Evolutionary conservation across 2,113 vertebrate species (phyloP).

Genomic region (Puntigrus tetrazona): DNA sequence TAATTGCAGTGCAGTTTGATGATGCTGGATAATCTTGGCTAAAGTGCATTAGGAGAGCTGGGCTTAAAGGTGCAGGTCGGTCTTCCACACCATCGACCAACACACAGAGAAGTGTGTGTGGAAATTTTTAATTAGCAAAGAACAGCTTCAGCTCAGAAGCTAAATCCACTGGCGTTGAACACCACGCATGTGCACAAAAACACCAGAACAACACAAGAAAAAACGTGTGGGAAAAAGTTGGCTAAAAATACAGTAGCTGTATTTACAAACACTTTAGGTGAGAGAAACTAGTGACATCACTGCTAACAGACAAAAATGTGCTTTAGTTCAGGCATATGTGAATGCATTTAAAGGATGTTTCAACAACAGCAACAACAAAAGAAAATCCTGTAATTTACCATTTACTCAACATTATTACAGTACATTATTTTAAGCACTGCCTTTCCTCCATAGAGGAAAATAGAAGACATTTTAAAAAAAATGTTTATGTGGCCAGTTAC

Average conservation of each 20-base stretch:
- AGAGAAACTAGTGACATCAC: neutral
- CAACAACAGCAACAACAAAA: neutral
- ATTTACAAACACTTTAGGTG: conserved; percentile 5
- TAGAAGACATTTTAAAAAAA: neutral
- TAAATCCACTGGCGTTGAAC: conserved; percentile 8
- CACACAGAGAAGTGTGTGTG: conserved; percentile 3
- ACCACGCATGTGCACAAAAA: neutral
- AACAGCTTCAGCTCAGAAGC: conserved; percentile 29
- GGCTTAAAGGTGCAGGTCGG: conserved; percentile 51
- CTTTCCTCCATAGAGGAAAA: neutral
- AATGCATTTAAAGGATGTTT: neutral
- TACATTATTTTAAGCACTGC: neutral
- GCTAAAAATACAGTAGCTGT: conserved; percentile 20
- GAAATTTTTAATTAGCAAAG: conserved; percentile 49
- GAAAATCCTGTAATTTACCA: neutral
- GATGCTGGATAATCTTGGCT: conserved; percentile 42
- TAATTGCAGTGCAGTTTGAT: conserved; percentile 43
- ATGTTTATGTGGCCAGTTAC: neutral
- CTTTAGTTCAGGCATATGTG: neutral
- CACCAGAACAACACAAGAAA: neutral
- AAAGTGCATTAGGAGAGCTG: conserved; percentile 35
- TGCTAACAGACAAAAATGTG: neutral
- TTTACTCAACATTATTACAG: neutral
- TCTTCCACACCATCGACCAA: conserved; percentile 52
- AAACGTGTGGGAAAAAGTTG: neutral